phyloP scores from a whole-genome alignment of 2,888 invertebrate genomes.

The Stegana nigrithorax region DNA sequence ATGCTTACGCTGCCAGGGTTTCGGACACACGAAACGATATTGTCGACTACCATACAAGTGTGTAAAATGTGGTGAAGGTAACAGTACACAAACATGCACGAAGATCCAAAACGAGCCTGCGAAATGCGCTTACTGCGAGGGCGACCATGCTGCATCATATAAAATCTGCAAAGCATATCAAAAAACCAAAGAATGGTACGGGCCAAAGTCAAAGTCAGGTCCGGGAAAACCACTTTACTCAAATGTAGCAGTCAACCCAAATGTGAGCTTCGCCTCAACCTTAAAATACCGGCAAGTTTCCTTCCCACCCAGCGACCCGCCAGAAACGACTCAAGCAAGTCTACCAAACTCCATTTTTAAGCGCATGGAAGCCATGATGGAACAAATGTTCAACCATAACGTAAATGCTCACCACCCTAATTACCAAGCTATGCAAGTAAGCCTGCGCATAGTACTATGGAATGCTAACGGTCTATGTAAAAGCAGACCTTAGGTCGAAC shows the following conservation, averaged over 20 bases:
- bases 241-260: background rate
- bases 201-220: background rate
- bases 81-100: no score
- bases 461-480: background rate
- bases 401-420: no score
- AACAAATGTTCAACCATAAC: background rate
- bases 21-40: conserved; percentile 28
- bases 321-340: no score
- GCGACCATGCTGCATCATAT: no score
- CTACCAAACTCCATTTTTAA: no score
- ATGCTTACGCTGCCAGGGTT: conserved; percentile 29
- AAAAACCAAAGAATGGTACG: background rate
- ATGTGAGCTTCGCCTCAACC: background rate
- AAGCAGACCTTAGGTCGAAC: conserved; percentile 4
- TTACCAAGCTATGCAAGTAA: no score
- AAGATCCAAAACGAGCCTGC: background rate
- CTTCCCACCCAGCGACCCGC: background rate
- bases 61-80: conserved; percentile 14
- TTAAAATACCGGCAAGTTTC: background rate
- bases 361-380: no score
- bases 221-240: background rate
- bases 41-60: conserved; percentile 23
- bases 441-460: background rate
- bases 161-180: no score
- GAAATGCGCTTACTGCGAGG: background rate